Conservation (phyloP, 2,888 invertebrate species). For the Sarcophaga subvicina region DNA sequence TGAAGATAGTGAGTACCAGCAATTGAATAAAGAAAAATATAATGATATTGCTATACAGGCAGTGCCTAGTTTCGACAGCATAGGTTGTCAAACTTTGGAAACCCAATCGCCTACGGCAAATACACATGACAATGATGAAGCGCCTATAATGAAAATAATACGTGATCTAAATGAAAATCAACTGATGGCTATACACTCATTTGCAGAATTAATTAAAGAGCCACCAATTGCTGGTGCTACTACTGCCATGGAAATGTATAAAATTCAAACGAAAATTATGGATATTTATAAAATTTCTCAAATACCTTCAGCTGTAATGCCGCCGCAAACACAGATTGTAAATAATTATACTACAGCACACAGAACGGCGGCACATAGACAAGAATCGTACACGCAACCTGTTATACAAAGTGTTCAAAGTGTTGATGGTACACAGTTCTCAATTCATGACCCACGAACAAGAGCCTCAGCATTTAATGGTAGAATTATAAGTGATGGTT, state of each 20-base stretch:
- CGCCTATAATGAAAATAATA: conserved; percentile 69
- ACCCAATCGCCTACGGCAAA: conserved; percentile 39
- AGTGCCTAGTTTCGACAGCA: conserved; percentile 23
- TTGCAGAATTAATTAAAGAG: conserved; percentile 69
- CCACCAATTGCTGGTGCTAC: conserved; percentile 22
- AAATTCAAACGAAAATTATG: conserved; percentile 65
- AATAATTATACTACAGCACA: conserved; percentile 35
- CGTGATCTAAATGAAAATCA: conserved; percentile 71
- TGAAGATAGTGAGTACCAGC: conserved; percentile 32
- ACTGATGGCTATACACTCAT: conserved; percentile 70
- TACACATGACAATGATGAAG: conserved; percentile 54
- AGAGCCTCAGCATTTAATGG: conserved; percentile 4
- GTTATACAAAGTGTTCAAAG: conserved; percentile 40
- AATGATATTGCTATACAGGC: conserved; percentile 57
- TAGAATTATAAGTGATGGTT: conserved; percentile 4
- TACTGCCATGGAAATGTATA: conserved; percentile 69
- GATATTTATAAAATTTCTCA: conserved; percentile 71
- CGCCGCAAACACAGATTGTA: conserved; percentile 17
- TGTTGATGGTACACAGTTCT: conserved; percentile 54
- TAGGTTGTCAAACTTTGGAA: conserved; percentile 64
- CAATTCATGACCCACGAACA: conserved; percentile 44
- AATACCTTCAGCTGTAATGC: conserved; percentile 58
- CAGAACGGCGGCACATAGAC: neutral
- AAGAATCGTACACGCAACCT: neutral
- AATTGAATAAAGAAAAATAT: conserved; percentile 11